Percentiles rank a stretch among this genome's conserved stretches.
phyloP scores from a whole-genome alignment of 2,888 invertebrate species.

The Hyppa rectilinea region DNA sequence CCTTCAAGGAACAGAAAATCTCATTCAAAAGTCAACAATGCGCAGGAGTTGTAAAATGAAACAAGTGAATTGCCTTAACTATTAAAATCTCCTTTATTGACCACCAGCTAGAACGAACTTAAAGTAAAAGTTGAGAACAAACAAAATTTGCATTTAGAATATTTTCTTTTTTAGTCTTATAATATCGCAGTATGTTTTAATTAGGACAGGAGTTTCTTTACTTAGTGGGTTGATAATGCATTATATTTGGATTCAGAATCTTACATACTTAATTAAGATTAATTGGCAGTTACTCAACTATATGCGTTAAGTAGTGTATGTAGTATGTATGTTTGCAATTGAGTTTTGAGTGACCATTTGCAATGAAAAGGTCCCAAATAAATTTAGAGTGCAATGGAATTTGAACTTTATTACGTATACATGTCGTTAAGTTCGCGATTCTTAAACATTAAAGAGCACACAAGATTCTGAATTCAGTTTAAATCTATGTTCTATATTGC shows the following conservation, averaged over 20 bases:
- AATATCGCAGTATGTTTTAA: constrained; percentile 51
- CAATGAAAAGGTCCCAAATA: neutral
- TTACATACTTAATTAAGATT: neutral
- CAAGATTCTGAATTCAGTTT: constrained; percentile 13
- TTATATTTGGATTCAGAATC: constrained; percentile 1
- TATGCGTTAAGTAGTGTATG: neutral
- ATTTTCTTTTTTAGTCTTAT: constrained; percentile 42
- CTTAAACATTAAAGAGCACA: neutral
- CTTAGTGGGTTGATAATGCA: neutral
- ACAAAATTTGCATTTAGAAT: constrained; percentile 50
- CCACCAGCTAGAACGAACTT: constrained; percentile 54
- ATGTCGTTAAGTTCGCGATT: neutral
- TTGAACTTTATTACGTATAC: neutral
- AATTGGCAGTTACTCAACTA: neutral
- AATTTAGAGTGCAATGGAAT: neutral
- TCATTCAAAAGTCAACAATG: neutral
- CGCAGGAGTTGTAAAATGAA: constrained; percentile 4
- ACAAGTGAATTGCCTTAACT: constrained; percentile 32
- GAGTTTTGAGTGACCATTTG: neutral
- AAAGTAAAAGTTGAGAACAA: constrained; percentile 30
- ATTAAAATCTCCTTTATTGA: constrained; percentile 58
- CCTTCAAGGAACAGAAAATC: no score
- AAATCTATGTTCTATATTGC: neutral
- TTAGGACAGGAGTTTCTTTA: constrained; percentile 20
- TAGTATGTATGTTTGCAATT: no score